These are phyloP conservation scores for Macroglossus sobrinus DNA, from an alignment of 2,113 vertebrate species.

Conservation along the genomic window DNA sequence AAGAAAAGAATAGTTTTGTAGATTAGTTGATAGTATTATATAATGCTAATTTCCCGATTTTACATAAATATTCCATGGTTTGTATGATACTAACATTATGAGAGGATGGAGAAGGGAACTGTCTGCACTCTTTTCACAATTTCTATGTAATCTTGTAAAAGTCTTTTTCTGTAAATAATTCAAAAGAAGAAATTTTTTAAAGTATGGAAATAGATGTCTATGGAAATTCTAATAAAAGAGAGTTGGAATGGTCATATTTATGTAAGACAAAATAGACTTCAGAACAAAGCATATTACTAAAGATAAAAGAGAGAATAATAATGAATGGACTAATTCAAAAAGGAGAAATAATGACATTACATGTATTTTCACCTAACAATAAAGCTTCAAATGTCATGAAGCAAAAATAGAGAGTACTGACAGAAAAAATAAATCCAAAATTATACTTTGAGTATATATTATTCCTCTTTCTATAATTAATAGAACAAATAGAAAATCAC, in stretches of 20 bases:
- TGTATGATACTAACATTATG: neutral
- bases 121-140: neutral
- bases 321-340: neutral
- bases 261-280: neutral
- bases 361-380: neutral
- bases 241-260: neutral
- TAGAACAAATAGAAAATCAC: neutral
- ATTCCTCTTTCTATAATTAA: neutral
- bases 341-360: neutral
- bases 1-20: neutral
- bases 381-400: neutral
- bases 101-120: neutral
- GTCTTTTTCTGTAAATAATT: neutral
- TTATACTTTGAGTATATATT: neutral
- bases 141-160: neutral
- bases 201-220: neutral
- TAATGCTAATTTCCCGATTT: neutral
- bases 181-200: neutral
- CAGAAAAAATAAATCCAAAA: neutral
- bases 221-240: neutral
- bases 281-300: neutral
- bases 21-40: neutral
- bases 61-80: neutral
- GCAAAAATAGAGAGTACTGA: neutral
- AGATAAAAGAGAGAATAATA: neutral